Conservation (phyloP, 2,113 vertebrate genomes). For the Phalacrocorax pelagicus region DNA sequence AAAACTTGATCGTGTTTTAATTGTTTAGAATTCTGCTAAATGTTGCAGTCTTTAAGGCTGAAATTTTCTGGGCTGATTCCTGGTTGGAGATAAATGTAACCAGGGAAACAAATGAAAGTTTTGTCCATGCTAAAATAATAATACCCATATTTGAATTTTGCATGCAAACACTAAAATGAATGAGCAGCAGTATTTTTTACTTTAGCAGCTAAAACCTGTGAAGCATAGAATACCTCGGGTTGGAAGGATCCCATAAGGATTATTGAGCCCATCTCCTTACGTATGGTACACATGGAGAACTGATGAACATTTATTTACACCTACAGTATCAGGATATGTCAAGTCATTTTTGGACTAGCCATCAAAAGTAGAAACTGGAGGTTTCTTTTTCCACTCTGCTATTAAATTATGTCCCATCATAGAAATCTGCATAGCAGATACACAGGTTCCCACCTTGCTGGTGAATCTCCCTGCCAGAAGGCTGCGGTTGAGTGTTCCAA, state of each 20-base stretch:
- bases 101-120: neutral
- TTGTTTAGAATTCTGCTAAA: neutral
- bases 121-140: neutral
- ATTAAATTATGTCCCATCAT: neutral
- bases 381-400: neutral
- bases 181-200: neutral
- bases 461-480: neutral
- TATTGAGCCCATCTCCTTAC: neutral
- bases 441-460: neutral
- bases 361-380: neutral
- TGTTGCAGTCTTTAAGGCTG: neutral
- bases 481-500: neutral
- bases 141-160: neutral
- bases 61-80: neutral
- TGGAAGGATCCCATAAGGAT: neutral
- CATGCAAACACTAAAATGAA: neutral
- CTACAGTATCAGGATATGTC: no score
- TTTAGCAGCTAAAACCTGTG: neutral
- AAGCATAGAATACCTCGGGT: neutral
- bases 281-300: fast-evolving
- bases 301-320: fast-evolving
- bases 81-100: neutral
- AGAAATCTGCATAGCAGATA: neutral
- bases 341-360: neutral
- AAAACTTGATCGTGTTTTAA: neutral